Conservation (phyloP, 2,888 invertebrate genomes). For the Ophion ventricosus region DNA sequence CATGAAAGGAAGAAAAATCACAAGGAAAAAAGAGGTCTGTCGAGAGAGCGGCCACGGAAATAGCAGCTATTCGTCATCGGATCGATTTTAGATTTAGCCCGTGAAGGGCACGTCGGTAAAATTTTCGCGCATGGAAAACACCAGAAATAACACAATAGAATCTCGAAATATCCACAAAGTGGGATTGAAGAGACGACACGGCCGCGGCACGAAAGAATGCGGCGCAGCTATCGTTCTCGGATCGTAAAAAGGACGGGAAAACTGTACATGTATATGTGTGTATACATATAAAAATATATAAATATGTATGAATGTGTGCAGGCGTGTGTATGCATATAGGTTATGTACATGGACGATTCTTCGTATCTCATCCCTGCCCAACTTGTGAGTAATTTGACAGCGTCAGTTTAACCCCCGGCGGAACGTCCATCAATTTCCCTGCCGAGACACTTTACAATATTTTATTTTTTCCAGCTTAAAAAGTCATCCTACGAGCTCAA, state of each 20-base stretch:
- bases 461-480: constrained; percentile 21
- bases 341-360: constrained; percentile 15
- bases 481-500: constrained; percentile 5
- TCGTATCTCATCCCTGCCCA: constrained; percentile 23
- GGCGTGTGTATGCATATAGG: not conserved
- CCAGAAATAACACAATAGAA: constrained; percentile 29
- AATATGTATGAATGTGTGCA: not conserved
- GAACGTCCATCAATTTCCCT: constrained; percentile 54
- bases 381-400: constrained; percentile 52
- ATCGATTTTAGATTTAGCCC: constrained; percentile 55
- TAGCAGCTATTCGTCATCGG: constrained; percentile 52
- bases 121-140: constrained; percentile 10
- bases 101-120: constrained; percentile 16
- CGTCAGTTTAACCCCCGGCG: constrained; percentile 40
- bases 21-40: not conserved
- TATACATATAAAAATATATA: not conserved
- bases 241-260: constrained; percentile 33
- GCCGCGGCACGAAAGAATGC: constrained; percentile 27
- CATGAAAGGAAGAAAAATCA: constrained; percentile 15
- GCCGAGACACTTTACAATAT: constrained; percentile 28
- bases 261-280: not conserved
- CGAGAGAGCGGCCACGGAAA: constrained; percentile 21
- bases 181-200: constrained; percentile 39
- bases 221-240: constrained; percentile 33
- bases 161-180: constrained; percentile 17